Percentiles rank a stretch among this genome's conserved stretches.
Conservation (phyloP, 2,113 vertebrate species). For the Pelusios castaneus region DNA sequence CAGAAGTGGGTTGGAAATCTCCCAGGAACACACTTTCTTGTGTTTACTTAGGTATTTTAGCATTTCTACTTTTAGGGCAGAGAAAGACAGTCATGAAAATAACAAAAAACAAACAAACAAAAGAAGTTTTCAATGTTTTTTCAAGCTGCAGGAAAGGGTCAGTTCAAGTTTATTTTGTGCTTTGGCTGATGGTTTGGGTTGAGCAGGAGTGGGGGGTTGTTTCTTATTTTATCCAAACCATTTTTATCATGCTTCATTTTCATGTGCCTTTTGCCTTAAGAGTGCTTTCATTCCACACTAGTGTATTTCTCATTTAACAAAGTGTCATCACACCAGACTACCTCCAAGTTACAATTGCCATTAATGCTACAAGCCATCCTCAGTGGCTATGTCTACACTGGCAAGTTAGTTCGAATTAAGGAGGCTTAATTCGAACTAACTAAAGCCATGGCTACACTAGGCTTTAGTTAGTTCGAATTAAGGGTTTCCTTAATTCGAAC, state of each 20-base stretch:
- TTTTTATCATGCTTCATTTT: slow-evolving; percentile 37
- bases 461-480: no score
- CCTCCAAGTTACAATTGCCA: slow-evolving; percentile 11
- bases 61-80: background rate
- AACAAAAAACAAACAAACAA: background rate
- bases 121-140: background rate
- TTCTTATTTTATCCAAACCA: slow-evolving; percentile 53
- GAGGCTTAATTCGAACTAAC: no score
- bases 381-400: background rate
- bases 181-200: background rate
- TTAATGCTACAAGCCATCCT: slow-evolving; percentile 52
- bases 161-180: slow-evolving; percentile 27
- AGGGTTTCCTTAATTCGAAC: no score
- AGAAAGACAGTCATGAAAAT: background rate
- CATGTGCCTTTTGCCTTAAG: background rate
- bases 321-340: slow-evolving; percentile 46
- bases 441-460: no score
- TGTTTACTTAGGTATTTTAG: slow-evolving; percentile 1
- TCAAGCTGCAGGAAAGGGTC: background rate
- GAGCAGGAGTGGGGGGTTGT: background rate
- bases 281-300: background rate
- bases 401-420: no score
- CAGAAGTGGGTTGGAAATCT: background rate
- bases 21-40: background rate
- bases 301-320: slow-evolving; percentile 12